These are phyloP conservation scores for Dione juno DNA, from an alignment of 2,888 invertebrate genomes.

Conservation along the genomic window DNA sequence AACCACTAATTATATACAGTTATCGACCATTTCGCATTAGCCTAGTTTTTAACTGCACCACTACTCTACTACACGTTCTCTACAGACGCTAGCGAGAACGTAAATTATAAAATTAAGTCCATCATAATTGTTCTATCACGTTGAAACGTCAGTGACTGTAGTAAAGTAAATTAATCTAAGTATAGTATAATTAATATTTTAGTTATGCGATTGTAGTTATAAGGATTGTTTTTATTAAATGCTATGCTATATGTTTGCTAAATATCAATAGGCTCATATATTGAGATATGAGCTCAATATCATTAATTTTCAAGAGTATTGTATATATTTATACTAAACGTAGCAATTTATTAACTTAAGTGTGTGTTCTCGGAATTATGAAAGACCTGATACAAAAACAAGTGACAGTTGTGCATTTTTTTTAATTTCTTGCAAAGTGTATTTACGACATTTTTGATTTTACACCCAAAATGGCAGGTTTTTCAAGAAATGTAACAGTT, in stretches of 20 bases:
- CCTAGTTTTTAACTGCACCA: constrained; percentile 46
- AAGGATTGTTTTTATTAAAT: background rate
- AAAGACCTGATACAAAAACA: background rate
- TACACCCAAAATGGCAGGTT: background rate
- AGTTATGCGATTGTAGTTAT: constrained; percentile 29
- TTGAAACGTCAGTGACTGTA: constrained; percentile 5
- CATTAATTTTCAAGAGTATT: background rate
- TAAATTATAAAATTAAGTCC: background rate
- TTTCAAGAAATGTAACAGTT: too few relatives aligned
- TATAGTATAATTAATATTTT: constrained; percentile 1
- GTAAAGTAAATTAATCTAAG: constrained; percentile 5
- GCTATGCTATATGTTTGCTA: background rate
- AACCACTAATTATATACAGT: constrained; percentile 47
- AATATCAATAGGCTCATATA: too few relatives aligned
- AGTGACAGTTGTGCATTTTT: background rate
- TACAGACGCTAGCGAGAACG: constrained; percentile 16
- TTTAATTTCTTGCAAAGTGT: background rate
- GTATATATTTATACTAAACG: background rate
- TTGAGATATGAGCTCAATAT: too few relatives aligned
- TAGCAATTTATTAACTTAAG: background rate
- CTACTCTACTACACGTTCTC: constrained; percentile 11
- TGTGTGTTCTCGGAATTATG: background rate
- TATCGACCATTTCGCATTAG: constrained; percentile 48
- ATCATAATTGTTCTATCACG: constrained; percentile 13
- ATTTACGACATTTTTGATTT: background rate